Conservation (phyloP, 2,113 vertebrate genomes). For the Ursus arctos region DNA sequence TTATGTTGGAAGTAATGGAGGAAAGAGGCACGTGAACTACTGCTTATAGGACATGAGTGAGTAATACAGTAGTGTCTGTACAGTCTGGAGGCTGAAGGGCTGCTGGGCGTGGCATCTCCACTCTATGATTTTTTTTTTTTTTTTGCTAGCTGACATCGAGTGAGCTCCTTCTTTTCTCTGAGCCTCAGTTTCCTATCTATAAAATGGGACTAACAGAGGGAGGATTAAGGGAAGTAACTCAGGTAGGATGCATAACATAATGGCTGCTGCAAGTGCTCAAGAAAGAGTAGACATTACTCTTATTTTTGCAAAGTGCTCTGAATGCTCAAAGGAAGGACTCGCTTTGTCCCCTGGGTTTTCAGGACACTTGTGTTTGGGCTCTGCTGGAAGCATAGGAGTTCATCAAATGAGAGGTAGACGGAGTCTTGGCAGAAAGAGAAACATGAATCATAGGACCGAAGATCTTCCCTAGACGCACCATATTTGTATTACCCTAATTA, state of each 20-base stretch:
- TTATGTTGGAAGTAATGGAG: neutral
- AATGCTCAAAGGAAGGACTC: neutral
- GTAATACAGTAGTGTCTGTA: neutral
- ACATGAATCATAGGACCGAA: neutral
- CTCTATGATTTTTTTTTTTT: neutral
- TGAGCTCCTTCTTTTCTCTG: neutral
- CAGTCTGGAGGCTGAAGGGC: neutral
- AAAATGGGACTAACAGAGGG: neutral
- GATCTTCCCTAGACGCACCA: neutral
- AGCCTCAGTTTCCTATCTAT: constrained; percentile 33
- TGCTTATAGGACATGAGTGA: neutral
- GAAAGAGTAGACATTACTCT: neutral
- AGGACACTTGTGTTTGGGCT: neutral
- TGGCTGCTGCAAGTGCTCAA: neutral
- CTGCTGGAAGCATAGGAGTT: neutral
- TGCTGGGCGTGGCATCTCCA: neutral
- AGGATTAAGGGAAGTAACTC: constrained; percentile 7
- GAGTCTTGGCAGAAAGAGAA: constrained; percentile 24
- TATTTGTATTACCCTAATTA: neutral
- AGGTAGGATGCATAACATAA: neutral
- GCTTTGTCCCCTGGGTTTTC: neutral
- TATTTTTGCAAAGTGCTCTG: neutral
- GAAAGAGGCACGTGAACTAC: neutral
- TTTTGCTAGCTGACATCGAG: neutral
- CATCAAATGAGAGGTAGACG: neutral